A percentile compares a stretch with the other conserved stretches of the same genome.
Evolutionary conservation across 2,113 vertebrate species (phyloP).

Genomic region (Chroicocephalus ridibundus): DNA sequence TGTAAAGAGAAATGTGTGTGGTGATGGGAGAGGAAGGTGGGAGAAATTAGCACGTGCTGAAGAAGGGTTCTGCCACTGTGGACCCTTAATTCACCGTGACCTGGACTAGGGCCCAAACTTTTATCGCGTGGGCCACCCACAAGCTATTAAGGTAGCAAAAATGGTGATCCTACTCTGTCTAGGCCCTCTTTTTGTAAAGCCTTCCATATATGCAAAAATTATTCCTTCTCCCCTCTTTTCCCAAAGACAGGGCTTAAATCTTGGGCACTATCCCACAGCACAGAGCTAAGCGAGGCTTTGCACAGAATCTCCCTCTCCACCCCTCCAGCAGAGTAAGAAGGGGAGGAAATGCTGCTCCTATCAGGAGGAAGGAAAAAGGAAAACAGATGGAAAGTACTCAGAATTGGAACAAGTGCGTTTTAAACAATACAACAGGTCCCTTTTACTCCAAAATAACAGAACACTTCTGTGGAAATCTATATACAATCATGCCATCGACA

Average conservation of each 20-base stretch:
- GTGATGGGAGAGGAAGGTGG: neutral
- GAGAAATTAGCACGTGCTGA: neutral
- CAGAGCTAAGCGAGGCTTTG: neutral
- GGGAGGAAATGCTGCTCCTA: slow-evolving; percentile 66
- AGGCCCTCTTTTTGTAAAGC: neutral
- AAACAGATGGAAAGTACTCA: slow-evolving; percentile 83
- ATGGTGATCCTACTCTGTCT: neutral
- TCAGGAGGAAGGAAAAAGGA: slow-evolving; percentile 83
- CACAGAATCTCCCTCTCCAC: neutral
- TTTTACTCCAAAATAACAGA: slow-evolving; percentile 65
- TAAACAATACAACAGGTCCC: slow-evolving; percentile 79
- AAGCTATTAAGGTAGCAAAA: neutral
- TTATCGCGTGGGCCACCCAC: neutral
- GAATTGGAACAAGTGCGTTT: slow-evolving; percentile 67
- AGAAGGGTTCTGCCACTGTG: neutral
- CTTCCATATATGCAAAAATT: neutral
- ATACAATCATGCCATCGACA: slow-evolving; percentile 76
- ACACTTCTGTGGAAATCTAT: slow-evolving; percentile 63
- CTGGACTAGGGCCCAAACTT: neutral
- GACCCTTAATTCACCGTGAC: neutral
- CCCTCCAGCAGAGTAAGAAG: neutral
- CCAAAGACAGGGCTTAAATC: neutral
- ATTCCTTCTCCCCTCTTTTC: neutral
- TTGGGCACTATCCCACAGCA: neutral
- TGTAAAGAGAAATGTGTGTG: neutral